Percentiles rank a stretch among this genome's conserved stretches.
Conservation (phyloP, 2,113 vertebrate genomes). For the Danionella cerebrum region DNA sequence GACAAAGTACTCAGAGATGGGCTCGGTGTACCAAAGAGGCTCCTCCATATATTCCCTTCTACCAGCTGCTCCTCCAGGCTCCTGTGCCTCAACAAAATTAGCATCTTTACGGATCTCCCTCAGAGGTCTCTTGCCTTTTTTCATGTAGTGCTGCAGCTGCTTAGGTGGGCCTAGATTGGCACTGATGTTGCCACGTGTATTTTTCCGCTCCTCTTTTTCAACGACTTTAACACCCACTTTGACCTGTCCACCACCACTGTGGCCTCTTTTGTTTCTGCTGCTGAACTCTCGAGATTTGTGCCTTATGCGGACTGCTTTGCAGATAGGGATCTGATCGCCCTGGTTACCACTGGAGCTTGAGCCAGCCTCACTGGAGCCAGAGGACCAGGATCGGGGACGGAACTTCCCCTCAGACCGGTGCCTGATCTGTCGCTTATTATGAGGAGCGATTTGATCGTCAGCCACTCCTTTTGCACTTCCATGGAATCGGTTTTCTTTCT, state of each 20-base stretch:
- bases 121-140: conserved; percentile 77
- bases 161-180: conserved; percentile 60
- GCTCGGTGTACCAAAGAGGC: conserved; percentile 97
- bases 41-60: conserved; percentile 89
- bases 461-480: conserved; percentile 48
- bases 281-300: conserved; percentile 83
- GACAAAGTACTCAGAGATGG: conserved; percentile 90
- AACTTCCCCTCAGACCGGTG: conserved; percentile 79
- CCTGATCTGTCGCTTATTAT: conserved; percentile 75
- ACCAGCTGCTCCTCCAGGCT: conserved; percentile 68
- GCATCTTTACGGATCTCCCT: conserved; percentile 79
- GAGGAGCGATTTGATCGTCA: conserved; percentile 64
- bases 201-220: conserved; percentile 71
- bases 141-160: conserved; percentile 71
- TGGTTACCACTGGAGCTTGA: conserved; percentile 92
- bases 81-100: conserved; percentile 66
- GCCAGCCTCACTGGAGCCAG: conserved; percentile 92
- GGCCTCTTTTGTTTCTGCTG: conserved; percentile 73
- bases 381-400: conserved; percentile 92
- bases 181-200: conserved; percentile 66
- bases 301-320: conserved; percentile 76
- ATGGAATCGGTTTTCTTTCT: conserved; percentile 79
- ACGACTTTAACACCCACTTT: conserved; percentile 72
- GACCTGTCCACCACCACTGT: conserved; percentile 69
- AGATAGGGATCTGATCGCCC: conserved; percentile 67